These are phyloP conservation scores for Sparus aurata DNA, from an alignment of 2,797 vertebrate species.

Conservation along the genomic window DNA sequence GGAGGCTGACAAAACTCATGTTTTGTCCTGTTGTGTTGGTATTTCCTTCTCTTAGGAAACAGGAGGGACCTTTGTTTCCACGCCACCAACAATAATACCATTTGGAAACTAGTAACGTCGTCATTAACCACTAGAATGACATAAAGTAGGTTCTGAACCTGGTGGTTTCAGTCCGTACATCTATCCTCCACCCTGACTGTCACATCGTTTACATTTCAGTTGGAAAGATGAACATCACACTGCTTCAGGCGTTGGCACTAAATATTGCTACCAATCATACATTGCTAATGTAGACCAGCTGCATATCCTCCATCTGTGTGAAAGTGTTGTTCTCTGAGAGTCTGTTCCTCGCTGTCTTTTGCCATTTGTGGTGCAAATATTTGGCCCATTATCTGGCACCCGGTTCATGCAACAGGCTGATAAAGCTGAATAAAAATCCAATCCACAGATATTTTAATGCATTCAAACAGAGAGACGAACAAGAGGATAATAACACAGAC, in stretches of 20 bases:
- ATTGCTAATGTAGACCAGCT: conserved; percentile 27
- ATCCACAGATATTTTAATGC: background rate
- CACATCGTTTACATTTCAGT: conserved; percentile 15
- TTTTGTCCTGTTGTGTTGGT: too few relatives aligned
- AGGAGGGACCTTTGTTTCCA: too few relatives aligned
- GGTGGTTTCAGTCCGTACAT: background rate
- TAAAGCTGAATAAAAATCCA: conserved; percentile 4
- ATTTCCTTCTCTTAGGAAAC: too few relatives aligned
- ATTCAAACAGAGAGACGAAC: conserved; percentile 1
- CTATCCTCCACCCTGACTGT: background rate
- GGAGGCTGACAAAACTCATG: too few relatives aligned
- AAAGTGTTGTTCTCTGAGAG: conserved; percentile 16
- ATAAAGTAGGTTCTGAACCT: background rate
- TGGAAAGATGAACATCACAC: conserved; percentile 16
- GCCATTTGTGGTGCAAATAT: conserved; percentile 31
- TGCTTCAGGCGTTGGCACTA: background rate
- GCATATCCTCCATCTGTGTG: conserved; percentile 30
- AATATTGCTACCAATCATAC: conserved; percentile 31
- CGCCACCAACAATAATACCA: too few relatives aligned
- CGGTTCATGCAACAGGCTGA: conserved; percentile 18
- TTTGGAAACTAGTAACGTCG: background rate
- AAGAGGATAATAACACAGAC: background rate
- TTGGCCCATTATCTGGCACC: conserved; percentile 20
- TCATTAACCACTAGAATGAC: background rate
- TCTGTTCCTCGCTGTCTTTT: conserved; percentile 27